Evolutionary conservation across 2,113 vertebrate species (phyloP).

Genomic region (Hirundichthys speculiger): DNA sequence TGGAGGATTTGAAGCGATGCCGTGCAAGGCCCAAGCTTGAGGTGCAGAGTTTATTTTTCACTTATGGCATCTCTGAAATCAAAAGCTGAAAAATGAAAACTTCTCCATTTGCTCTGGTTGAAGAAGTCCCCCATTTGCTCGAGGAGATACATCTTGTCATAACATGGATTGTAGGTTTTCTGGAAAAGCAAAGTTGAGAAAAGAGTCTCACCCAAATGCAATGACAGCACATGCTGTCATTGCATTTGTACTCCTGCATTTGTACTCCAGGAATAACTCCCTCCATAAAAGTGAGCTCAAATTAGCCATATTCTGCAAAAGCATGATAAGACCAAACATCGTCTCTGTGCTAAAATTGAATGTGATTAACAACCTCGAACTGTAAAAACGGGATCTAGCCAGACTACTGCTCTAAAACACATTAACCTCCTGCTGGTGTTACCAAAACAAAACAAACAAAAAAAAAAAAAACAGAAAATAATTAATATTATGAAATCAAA

Average conservation of each 20-base stretch:
- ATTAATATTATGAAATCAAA: conserved; percentile 14
- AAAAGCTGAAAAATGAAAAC: conserved; percentile 27
- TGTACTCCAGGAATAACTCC: too few species aligned
- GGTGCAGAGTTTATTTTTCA: conserved; percentile 22
- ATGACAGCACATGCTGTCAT: conserved; percentile 26
- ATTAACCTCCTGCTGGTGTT: neutral
- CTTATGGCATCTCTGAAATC: conserved; percentile 14
- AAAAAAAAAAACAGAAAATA: neutral
- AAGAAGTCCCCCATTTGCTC: conserved; percentile 39
- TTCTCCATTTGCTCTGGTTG: conserved; percentile 20
- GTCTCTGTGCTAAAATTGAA: conserved; percentile 17
- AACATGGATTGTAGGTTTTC: conserved; percentile 40
- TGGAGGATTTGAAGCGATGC: conserved; percentile 13
- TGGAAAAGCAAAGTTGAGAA: conserved; percentile 36
- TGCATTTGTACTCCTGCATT: too few species aligned
- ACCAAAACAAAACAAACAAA: neutral
- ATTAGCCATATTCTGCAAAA: conserved; percentile 49
- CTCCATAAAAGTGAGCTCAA: conserved; percentile 23
- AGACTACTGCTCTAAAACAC: neutral
- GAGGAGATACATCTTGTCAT: conserved; percentile 28
- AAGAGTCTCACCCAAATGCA: conserved; percentile 26
- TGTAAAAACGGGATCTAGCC: conserved; percentile 11
- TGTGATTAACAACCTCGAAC: conserved; percentile 44
- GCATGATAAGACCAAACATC: conserved; percentile 43
- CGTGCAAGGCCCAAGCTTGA: conserved; percentile 7